Base-by-base conservation (phyloP, 1,140 invertebrate genomes). In the Rhynchophorus ferrugineus region DNA sequence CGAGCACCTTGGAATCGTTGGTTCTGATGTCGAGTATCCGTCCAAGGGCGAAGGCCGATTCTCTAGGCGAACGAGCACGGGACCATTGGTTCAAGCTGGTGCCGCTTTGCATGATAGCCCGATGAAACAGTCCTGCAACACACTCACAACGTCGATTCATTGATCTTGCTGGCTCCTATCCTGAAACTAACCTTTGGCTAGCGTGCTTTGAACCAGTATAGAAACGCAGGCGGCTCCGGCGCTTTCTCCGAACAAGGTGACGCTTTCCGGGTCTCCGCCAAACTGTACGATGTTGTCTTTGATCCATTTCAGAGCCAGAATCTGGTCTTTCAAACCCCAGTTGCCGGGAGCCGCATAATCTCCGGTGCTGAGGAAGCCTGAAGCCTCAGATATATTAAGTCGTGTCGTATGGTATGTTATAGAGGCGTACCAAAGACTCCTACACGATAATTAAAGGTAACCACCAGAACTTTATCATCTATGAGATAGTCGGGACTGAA, bases 381-480 rank as follows among this genome's bases (percentile, higher is more conserved):
- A n/a, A n/a, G n/a, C n/a, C n/a, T n/a, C n/a, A n/a, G n/a, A n/a
- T n/a, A n/a, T n/a, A n/a, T n/a, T n/a, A n/a, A n/a, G n/a, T n/a
- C n/a, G n/a, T 2, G 36, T n/a, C 8, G n/a, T 17, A 17, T 5
- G 7, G 6, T 13, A 16, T 13, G 7, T 19, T 17, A 18, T 6
- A 18, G n/a, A n/a, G n/a, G 2, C 38, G 3, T 43, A 43, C 83
- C 82, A 18, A 85, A 68, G 0, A 78, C 73, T 3, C 82, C 83
- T 1, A 85, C 67, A 41, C 84, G 69, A 61, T 87, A 87, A 66
- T 86, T 85, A 2, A 85, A 69, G 0, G 80, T 82, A 3, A 85
- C 83, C 2, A 85, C 69, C 1, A 87, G 75, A 1, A 89, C 74
- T 21, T 79, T 75, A n/a, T 83, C 77, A 2, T 77, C 71, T 1